phyloP scores from a whole-genome alignment of 2,113 vertebrate species.

The Leucoraja erinaceus region DNA sequence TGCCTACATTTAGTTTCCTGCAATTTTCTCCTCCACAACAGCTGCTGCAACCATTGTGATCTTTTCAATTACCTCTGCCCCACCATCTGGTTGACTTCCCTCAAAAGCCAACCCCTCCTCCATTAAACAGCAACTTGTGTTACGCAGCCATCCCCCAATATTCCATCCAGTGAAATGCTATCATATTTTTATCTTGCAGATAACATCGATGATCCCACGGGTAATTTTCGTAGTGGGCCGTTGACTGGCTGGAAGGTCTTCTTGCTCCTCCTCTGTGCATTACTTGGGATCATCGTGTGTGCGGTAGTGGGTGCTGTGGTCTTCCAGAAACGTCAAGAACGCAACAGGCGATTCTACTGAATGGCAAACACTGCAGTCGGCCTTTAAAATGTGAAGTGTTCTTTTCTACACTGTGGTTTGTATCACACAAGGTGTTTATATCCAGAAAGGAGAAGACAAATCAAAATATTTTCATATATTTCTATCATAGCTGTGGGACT shows the following conservation, averaged over 20 bases:
- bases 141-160: not conserved
- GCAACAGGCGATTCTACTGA: constrained; percentile 96
- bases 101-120: not conserved
- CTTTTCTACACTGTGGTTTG: constrained; percentile 33
- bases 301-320: constrained; percentile 95
- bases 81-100: not conserved
- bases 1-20: not conserved
- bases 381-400: constrained; percentile 3
- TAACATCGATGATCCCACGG: constrained; percentile 89
- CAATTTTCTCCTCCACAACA: too few species aligned
- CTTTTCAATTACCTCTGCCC: too few species aligned
- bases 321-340: constrained; percentile 93
- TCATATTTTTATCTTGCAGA: constrained; percentile 56
- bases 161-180: too few species aligned
- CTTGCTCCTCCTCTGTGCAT: constrained; percentile 81
- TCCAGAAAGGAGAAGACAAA: constrained; percentile 6
- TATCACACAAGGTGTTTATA: constrained; percentile 31
- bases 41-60: too few species aligned
- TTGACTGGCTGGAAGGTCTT: constrained; percentile 95
- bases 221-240: constrained; percentile 86
- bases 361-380: not conserved
- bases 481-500: constrained; percentile 19
- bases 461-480: constrained; percentile 35
- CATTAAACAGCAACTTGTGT: not conserved
- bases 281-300: constrained; percentile 91